Conservation (phyloP, 2,113 vertebrate species). For the Monarcha castaneiventris region DNA sequence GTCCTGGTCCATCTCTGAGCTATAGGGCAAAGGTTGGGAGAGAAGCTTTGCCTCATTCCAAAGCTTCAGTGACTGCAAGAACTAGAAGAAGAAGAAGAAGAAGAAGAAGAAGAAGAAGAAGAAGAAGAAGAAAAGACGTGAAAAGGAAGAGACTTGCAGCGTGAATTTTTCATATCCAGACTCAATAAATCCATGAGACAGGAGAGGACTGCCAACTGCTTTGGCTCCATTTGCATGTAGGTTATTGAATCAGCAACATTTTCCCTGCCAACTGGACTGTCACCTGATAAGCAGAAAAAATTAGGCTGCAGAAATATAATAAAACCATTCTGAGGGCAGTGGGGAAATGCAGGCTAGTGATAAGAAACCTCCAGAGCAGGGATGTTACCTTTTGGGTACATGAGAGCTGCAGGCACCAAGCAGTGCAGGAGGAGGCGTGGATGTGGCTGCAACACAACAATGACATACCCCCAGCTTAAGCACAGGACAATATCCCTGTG, state of each 20-base stretch:
- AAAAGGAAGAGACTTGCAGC: not conserved
- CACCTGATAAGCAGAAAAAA: not conserved
- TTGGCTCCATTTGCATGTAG: rapidly evolving
- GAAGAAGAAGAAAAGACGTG: not conserved
- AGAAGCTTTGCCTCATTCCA: not conserved
- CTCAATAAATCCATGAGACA: not conserved
- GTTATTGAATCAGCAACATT: not conserved
- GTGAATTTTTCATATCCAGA: not conserved
- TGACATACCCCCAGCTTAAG: rapidly evolving
- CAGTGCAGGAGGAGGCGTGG: not conserved
- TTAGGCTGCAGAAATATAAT: not conserved
- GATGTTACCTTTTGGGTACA: not conserved
- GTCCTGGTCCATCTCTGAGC: not conserved
- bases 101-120: not conserved
- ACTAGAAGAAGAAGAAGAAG: not conserved
- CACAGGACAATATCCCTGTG: rapidly evolving
- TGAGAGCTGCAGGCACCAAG: not conserved
- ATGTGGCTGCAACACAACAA: rapidly evolving
- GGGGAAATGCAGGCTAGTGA: not conserved
- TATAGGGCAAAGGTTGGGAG: not conserved
- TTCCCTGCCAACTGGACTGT: not conserved
- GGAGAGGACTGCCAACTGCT: not conserved
- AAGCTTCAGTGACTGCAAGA: not conserved
- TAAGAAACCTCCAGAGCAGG: not conserved
- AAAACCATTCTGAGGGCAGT: not conserved